Percentiles rank a stretch among this genome's conserved stretches.
Conservation (phyloP, 2,113 vertebrate genomes). For the Apodemus sylvaticus region DNA sequence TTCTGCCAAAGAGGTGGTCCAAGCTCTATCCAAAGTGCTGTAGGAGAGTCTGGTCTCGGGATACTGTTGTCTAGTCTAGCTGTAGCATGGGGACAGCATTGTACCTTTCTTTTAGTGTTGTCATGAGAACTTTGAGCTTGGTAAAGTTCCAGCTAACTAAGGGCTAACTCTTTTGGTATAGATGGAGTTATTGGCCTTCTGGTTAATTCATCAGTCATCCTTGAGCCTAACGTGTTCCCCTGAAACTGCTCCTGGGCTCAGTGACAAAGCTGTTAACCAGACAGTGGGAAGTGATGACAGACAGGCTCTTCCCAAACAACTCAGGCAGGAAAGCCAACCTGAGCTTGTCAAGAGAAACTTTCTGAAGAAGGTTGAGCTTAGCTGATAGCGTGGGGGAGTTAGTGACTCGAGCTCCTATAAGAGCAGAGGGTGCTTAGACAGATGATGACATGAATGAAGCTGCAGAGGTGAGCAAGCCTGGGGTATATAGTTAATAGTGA, state of each 20-base stretch:
- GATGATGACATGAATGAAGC: not conserved
- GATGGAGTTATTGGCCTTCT: conserved; percentile 34
- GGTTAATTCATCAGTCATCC: not conserved
- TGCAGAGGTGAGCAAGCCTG: not conserved
- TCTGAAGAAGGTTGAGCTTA: conserved; percentile 22
- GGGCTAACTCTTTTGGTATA: not conserved
- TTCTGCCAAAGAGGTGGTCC: conserved; percentile 20
- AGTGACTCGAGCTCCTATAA: not conserved
- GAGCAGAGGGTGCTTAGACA: not conserved
- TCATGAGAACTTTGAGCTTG: not conserved
- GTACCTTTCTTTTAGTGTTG: not conserved
- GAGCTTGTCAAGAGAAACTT: conserved; percentile 5
- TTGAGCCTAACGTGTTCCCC: not conserved
- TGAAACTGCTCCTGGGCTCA: not conserved
- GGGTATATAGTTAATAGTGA: not conserved
- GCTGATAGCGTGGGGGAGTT: not conserved
- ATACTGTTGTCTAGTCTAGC: not conserved
- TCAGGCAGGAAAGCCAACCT: not conserved
- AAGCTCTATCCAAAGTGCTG: not conserved
- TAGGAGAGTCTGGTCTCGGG: not conserved
- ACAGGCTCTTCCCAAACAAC: not conserved
- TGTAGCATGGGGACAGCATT: not conserved
- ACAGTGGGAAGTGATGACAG: not conserved
- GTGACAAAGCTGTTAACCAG: conserved; percentile 33
- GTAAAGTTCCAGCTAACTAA: not conserved